These are phyloP conservation scores for Capra hircus DNA, from an alignment of 2,113 vertebrate genomes.

Conservation along the genomic window DNA sequence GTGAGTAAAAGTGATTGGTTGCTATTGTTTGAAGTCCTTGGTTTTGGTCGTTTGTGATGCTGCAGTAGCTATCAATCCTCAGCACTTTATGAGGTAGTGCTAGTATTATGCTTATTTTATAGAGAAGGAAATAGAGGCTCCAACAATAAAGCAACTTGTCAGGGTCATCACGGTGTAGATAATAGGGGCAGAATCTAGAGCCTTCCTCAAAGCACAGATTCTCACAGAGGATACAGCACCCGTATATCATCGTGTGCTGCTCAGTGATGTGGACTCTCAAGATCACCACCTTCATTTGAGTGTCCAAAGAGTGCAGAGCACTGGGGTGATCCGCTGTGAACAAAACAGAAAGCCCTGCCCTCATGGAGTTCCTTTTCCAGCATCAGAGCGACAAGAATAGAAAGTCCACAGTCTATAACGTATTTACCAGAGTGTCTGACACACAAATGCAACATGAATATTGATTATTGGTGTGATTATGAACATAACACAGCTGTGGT, in stretches of 20 bases:
- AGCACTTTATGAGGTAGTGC: background rate
- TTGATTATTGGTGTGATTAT: background rate
- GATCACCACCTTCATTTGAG: background rate
- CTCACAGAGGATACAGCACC: background rate
- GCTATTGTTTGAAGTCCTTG: background rate
- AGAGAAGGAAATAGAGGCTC: background rate
- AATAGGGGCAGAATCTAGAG: background rate
- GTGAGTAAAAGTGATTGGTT: background rate
- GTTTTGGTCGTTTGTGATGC: background rate
- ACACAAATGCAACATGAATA: background rate
- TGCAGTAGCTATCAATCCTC: background rate
- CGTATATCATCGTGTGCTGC: accelerated
- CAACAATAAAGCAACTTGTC: background rate
- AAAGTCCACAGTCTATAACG: background rate
- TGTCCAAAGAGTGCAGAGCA: background rate
- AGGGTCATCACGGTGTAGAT: background rate
- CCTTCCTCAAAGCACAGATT: background rate
- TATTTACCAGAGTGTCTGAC: background rate
- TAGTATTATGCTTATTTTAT: background rate
- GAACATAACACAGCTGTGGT: background rate
- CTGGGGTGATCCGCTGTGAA: background rate
- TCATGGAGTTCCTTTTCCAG: background rate
- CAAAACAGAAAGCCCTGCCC: background rate
- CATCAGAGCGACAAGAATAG: background rate
- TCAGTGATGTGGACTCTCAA: background rate